Evolutionary conservation across 2,888 invertebrate genomes (phyloP).

Genomic region (Pammene aurita): DNA sequence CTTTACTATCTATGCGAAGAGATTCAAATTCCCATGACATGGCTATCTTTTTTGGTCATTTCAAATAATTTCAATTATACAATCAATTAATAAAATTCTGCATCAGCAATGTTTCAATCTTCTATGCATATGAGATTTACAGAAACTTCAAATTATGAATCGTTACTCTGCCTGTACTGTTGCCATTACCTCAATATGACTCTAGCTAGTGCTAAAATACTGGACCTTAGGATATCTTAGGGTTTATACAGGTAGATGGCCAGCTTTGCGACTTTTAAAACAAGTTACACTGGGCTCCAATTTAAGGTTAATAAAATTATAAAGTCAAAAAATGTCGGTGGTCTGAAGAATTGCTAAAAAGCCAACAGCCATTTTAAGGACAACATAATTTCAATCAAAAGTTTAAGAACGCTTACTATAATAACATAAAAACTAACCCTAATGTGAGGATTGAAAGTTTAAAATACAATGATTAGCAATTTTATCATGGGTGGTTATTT

Average conservation of each 20-base stretch:
- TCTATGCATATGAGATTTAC: slow-evolving; percentile 13
- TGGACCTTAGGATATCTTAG: slow-evolving; percentile 19
- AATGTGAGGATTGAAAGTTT: neutral
- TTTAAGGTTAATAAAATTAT: neutral
- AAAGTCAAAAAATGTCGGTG: slow-evolving; percentile 9
- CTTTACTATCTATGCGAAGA: neutral
- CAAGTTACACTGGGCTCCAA: neutral
- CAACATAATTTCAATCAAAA: neutral
- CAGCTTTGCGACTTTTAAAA: neutral
- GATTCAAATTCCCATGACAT: neutral
- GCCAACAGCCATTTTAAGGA: neutral
- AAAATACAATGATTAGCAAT: neutral
- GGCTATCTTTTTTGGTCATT: neutral
- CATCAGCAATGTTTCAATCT: neutral
- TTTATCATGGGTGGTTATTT: neutral
- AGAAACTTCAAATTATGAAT: slow-evolving; percentile 9
- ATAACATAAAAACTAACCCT: no score
- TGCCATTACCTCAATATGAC: slow-evolving; percentile 14
- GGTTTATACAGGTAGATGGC: neutral
- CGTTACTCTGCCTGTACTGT: slow-evolving; percentile 2
- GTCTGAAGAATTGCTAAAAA: neutral
- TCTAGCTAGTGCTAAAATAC: slow-evolving; percentile 32
- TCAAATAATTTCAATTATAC: slow-evolving; percentile 5
- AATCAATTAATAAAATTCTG: slow-evolving; percentile 11
- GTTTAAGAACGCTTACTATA: neutral